A percentile compares a stretch with the other conserved stretches of the same genome.
Evolutionary conservation across 2,113 vertebrate species (phyloP).

Genomic region (Pterocles burchelli): DNA sequence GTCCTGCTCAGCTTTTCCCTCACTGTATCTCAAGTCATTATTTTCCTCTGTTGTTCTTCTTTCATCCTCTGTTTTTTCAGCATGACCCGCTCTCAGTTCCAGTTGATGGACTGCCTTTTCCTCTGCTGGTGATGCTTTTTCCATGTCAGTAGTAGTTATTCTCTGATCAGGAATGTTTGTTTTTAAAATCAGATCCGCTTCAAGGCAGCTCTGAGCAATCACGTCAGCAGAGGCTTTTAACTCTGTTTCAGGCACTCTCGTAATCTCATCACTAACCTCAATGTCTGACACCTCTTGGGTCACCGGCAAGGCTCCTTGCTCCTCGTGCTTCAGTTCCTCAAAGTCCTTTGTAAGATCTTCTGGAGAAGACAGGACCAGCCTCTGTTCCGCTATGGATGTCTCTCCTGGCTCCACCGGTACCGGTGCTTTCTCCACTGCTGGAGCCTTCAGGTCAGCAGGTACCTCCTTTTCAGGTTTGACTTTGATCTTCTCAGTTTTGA

Average conservation of each 20-base stretch:
- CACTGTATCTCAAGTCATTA: constrained; percentile 62
- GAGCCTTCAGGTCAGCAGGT: constrained; percentile 75
- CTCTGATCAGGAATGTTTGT: constrained; percentile 65
- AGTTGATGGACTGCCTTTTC: constrained; percentile 50
- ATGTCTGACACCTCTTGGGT: not conserved
- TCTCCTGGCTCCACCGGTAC: constrained; percentile 46
- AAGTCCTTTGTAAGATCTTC: constrained; percentile 97
- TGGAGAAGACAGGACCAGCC: constrained; percentile 88
- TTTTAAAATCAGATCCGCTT: constrained; percentile 57
- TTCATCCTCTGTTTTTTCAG: constrained; percentile 75
- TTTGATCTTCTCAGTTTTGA: constrained; percentile 87
- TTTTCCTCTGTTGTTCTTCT: constrained; percentile 70
- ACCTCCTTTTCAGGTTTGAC: constrained; percentile 80
- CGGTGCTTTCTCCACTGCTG: constrained; percentile 63
- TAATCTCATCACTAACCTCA: constrained; percentile 3
- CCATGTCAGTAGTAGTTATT: constrained; percentile 53
- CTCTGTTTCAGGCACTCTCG: constrained; percentile 22
- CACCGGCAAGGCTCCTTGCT: constrained; percentile 60
- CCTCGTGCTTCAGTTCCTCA: constrained; percentile 88
- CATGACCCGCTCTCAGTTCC: constrained; percentile 35
- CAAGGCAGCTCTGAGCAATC: not conserved
- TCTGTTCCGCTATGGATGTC: constrained; percentile 74
- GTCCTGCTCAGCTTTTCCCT: constrained; percentile 54
- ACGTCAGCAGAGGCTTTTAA: constrained; percentile 22
- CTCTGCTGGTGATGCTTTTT: constrained; percentile 67